A percentile compares a stretch with the other conserved stretches of the same genome.
Evolutionary conservation across 2,113 vertebrate species (phyloP).

Genomic region (Catharus bicknelli): DNA sequence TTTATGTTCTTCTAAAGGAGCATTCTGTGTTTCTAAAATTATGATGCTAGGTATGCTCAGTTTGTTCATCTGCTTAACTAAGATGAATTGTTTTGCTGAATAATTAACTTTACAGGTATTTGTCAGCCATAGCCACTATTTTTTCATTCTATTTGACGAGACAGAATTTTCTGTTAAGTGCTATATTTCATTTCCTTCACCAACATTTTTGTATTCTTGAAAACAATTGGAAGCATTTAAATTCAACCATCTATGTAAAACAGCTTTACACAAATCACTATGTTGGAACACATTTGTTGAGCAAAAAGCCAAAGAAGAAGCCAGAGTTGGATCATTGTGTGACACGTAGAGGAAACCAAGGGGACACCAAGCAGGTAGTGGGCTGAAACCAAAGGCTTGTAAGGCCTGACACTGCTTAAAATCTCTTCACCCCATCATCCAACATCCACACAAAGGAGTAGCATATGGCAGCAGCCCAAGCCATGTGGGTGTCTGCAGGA

Average conservation of each 20-base stretch:
- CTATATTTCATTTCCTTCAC: not conserved
- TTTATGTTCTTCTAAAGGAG: slow-evolving; percentile 3
- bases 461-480: not conserved
- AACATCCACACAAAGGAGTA: not conserved
- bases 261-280: not conserved
- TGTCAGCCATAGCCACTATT: not conserved
- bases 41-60: not conserved
- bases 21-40: not conserved
- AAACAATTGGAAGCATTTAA: not conserved
- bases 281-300: not conserved
- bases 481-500: not conserved
- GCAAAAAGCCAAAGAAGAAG: not conserved
- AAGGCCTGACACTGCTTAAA: not conserved
- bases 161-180: not conserved
- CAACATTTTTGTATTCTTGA: not conserved
- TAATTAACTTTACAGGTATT: not conserved
- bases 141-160: not conserved
- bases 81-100: not conserved
- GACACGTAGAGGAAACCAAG: not conserved
- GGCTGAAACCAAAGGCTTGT: not conserved
- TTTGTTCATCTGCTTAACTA: not conserved
- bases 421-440: not conserved
- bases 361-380: not conserved
- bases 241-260: not conserved
- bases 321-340: not conserved